phyloP scores from a whole-genome alignment of 1,140 invertebrate species.

The Bombus ignitus region DNA sequence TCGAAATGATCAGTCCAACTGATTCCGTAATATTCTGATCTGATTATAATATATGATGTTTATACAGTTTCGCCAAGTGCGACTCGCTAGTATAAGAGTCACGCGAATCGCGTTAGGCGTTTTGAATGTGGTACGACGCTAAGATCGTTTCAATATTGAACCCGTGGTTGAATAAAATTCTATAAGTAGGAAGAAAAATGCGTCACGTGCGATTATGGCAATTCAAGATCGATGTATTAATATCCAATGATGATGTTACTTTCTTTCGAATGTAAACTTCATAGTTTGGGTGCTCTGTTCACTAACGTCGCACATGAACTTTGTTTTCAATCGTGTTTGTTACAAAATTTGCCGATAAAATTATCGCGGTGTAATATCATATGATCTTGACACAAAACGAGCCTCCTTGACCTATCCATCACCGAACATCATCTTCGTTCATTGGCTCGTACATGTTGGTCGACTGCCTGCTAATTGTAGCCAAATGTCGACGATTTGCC shows the following conservation, averaged over 20 bases:
- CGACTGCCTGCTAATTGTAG: background rate
- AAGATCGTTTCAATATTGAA: too few species aligned
- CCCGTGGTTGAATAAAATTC: background rate
- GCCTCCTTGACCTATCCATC: constrained; percentile 23
- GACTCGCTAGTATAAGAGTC: background rate
- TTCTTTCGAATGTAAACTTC: background rate
- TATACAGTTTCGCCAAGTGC: background rate
- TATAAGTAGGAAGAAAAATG: background rate
- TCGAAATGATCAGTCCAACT: background rate
- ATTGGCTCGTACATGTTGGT: background rate
- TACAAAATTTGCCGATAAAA: constrained; percentile 22
- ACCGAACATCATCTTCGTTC: background rate
- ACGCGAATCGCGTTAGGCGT: background rate
- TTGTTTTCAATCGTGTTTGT: background rate
- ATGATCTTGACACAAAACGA: constrained; percentile 1
- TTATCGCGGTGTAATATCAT: background rate
- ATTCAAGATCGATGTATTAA: background rate
- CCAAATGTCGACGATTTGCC: background rate
- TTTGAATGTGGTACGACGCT: too few species aligned
- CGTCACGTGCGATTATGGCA: background rate
- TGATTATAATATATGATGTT: background rate
- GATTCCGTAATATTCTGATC: background rate
- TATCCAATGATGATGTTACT: background rate
- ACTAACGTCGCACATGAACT: background rate
- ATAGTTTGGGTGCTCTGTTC: too few species aligned